Conservation (phyloP, 2,888 invertebrate genomes). For the Drosophila multiciliata region DNA sequence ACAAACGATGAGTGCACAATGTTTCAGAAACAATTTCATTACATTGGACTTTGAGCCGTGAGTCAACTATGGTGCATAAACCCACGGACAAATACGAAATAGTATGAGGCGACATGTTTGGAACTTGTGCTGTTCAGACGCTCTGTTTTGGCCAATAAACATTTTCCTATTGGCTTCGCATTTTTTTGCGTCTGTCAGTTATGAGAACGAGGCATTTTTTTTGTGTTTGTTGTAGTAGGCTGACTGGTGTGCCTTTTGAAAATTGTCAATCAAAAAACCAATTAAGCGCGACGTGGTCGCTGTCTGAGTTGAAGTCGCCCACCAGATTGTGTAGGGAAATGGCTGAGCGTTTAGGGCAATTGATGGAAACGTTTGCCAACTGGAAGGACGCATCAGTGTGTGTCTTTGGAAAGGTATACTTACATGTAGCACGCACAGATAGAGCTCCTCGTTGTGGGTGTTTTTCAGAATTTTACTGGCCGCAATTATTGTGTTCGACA, state of each 20-base stretch:
- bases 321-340: slow-evolving; percentile 47
- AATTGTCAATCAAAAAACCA: slow-evolving; percentile 83
- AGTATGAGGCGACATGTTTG: slow-evolving; percentile 9
- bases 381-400: slow-evolving; percentile 24
- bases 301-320: slow-evolving; percentile 43
- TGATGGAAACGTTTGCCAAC: slow-evolving; percentile 36
- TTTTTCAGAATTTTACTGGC: slow-evolving; percentile 86
- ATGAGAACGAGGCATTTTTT: slow-evolving; percentile 49
- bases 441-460: slow-evolving; percentile 84
- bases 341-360: slow-evolving; percentile 47
- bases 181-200: slow-evolving; percentile 58
- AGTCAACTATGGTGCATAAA: neutral
- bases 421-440: slow-evolving; percentile 86
- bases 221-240: slow-evolving; percentile 1
- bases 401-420: slow-evolving; percentile 56
- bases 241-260: slow-evolving; percentile 58
- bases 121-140: slow-evolving; percentile 38
- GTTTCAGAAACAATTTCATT: slow-evolving; percentile 56
- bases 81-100: slow-evolving; percentile 1
- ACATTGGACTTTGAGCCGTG: slow-evolving; percentile 34
- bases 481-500: slow-evolving; percentile 87
- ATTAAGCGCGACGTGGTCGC: slow-evolving; percentile 70
- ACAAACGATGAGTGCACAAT: slow-evolving; percentile 25
- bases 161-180: slow-evolving; percentile 44
- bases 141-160: slow-evolving; percentile 63